A percentile compares a stretch with the other conserved stretches of the same genome.
Evolutionary conservation across 2,888 invertebrate genomes (phyloP).

Genomic region (Agrenia bidenticulata): DNA sequence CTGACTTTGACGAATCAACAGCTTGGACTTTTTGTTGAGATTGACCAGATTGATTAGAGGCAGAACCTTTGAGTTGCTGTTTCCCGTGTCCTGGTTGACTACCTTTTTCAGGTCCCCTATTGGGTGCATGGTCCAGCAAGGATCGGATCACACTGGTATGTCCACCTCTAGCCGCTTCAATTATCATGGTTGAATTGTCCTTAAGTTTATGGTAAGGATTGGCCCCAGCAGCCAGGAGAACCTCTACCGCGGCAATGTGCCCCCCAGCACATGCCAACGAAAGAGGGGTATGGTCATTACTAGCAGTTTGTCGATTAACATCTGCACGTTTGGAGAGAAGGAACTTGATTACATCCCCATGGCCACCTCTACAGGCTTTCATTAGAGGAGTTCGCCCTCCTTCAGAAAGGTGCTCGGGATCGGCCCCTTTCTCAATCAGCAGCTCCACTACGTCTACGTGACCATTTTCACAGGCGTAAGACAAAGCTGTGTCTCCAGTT

Average conservation of each 20-base stretch:
- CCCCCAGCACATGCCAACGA: constrained; percentile 96
- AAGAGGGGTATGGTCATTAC: constrained; percentile 95
- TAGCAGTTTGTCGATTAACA: constrained; percentile 84
- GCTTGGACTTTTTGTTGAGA: constrained; percentile 28
- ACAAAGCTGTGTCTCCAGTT: constrained; percentile 92
- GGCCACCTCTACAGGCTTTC: constrained; percentile 88
- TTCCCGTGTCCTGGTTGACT: constrained; percentile 11
- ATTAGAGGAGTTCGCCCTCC: constrained; percentile 89
- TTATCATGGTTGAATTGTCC: constrained; percentile 97
- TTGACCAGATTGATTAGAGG: constrained; percentile 21
- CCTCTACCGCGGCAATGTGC: constrained; percentile 88
- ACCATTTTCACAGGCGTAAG: constrained; percentile 98
- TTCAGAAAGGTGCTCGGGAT: constrained; percentile 93
- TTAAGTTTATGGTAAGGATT: constrained; percentile 96
- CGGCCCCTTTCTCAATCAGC: constrained; percentile 84
- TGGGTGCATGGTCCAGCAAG: constrained; percentile 77
- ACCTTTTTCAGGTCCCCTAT: not conserved
- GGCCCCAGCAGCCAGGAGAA: constrained; percentile 85
- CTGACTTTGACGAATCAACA: constrained; percentile 28
- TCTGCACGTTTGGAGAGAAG: constrained; percentile 83
- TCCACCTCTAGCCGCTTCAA: constrained; percentile 97
- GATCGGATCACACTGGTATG: constrained; percentile 94
- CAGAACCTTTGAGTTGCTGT: constrained; percentile 17
- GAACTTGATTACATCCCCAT: constrained; percentile 93
- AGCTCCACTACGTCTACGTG: constrained; percentile 96